Base-by-base conservation (phyloP, 2,797 vertebrate genomes). In the Acrossocheilus fasciatus region DNA sequence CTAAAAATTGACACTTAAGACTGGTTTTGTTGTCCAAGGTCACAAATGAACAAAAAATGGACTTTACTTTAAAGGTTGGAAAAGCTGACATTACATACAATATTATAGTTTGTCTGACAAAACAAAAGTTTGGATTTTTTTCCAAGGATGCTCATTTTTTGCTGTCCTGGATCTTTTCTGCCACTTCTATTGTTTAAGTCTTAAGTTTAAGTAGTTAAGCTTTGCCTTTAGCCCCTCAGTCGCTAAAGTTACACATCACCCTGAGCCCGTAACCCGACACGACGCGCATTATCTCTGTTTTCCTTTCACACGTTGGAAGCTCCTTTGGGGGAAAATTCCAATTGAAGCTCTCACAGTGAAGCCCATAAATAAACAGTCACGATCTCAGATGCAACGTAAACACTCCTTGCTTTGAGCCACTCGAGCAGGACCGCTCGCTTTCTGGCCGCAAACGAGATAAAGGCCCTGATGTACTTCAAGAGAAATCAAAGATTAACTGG, bases 151-250 rank as follows among this genome's bases (percentile, higher is more conserved):
- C 80, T 90, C 86, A 69, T 90, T 86, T 36, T 83, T 82, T 30
- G 74, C n/a, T 50, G 52, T 85, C 78, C 43, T 85, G 79, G 66
- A 26, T 70, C 75, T 89, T 73, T 85, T 87, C 75, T 50, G 82
- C 30, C 85, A 83, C 15, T 72, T 79, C 81, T 84, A 86, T 84
- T 80, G 89, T 88, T 84, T 85, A 75, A 87, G 84, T 88, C 86
- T 88, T 90, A 72, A 73, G 66, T 73, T 86, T 68, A 88, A 90
- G 82, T 72, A 86, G 82, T 87, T 89, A 87, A 87, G 82, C 80
- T 85, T 85, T 1, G 75, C 83, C 84, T 87, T 88, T 68, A 85
- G 84, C 82, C 50, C 43, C 36, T 70, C 30, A 30, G 78, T 80
- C 43, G 78, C 64, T 83, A 85, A 89, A 66, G 86, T 86, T 82